Conservation (phyloP, 2,113 vertebrate genomes). For the Xerus inauris region DNA sequence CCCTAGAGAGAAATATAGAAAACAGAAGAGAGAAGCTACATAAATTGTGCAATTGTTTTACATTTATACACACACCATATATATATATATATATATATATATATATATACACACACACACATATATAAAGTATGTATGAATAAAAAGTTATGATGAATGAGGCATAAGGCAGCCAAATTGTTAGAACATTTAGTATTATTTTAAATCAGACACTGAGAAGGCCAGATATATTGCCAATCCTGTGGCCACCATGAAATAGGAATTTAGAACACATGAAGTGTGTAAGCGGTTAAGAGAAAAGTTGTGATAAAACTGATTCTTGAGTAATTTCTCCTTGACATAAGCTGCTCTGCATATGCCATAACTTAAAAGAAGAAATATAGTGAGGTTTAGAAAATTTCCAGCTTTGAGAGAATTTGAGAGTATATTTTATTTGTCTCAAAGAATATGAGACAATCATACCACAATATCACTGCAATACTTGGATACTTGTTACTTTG, state of each 20-base stretch:
- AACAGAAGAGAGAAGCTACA: neutral
- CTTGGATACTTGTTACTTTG: neutral
- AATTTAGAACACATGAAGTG: neutral
- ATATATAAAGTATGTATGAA: neutral
- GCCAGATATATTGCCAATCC: neutral
- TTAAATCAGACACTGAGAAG: neutral
- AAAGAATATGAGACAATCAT: neutral
- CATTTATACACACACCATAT: no score
- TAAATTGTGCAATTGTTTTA: neutral
- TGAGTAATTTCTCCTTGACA: neutral
- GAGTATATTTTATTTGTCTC: neutral
- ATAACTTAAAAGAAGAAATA: neutral
- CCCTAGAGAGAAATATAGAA: neutral
- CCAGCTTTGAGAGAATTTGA: no score
- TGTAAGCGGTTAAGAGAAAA: neutral
- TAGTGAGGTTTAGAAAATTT: neutral
- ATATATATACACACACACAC: no score
- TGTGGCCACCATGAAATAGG: neutral
- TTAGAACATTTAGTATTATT: conserved; percentile 12
- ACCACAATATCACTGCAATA: neutral
- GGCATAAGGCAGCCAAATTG: neutral
- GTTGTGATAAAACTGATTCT: neutral
- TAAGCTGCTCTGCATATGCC: neutral
- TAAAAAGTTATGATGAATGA: neutral
- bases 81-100: no score